These are phyloP conservation scores for Chrysomela aeneicollis DNA, from an alignment of 2,888 invertebrate species.

Conservation along the genomic window DNA sequence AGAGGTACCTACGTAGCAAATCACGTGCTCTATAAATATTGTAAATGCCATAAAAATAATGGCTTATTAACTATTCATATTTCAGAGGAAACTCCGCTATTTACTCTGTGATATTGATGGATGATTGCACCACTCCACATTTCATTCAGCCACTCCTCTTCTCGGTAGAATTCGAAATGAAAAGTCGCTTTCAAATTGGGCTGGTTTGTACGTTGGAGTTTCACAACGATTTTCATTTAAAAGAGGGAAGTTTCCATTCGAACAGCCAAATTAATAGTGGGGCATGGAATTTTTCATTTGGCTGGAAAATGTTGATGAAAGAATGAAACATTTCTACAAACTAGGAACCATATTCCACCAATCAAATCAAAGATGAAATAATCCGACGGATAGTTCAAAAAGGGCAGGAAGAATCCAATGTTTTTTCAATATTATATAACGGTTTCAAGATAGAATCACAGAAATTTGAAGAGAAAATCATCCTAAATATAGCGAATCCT, in stretches of 20 bases:
- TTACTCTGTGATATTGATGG: slow-evolving; percentile 26
- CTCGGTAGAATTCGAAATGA: slow-evolving; percentile 23
- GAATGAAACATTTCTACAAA: no score
- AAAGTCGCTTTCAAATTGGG: slow-evolving; percentile 26
- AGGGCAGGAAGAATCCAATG: no score
- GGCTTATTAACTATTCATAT: not conserved
- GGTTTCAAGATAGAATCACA: no score
- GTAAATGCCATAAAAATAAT: not conserved
- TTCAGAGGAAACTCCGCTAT: slow-evolving; percentile 15
- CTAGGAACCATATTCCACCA: no score
- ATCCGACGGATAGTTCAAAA: no score
- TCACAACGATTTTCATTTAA: not conserved
- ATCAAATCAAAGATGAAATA: no score
- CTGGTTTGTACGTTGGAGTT: not conserved
- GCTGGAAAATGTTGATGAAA: no score
- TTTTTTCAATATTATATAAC: no score
- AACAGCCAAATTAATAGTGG: not conserved
- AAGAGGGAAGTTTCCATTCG: not conserved
- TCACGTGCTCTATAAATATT: not conserved
- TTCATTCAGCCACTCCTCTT: slow-evolving; percentile 21
- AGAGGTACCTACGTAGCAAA: not conserved
- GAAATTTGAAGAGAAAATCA: no score
- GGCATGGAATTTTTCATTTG: not conserved
- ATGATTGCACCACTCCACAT: slow-evolving; percentile 27
- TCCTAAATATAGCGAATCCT: not conserved